Conservation (phyloP, 2,113 vertebrate genomes). For the Sceloporus tristichus region DNA sequence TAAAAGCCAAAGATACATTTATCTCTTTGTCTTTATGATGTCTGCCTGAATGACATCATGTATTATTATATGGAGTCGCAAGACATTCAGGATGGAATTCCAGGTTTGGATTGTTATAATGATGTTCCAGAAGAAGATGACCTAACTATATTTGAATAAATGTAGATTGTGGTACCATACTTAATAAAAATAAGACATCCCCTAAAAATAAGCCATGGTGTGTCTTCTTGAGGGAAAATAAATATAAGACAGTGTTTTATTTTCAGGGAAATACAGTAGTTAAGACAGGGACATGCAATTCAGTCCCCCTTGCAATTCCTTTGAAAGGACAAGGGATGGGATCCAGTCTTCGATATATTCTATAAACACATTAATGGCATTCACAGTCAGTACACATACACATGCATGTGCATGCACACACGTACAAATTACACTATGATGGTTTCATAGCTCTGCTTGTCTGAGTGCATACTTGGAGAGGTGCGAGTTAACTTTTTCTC, state of each 20-base stretch:
- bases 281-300: not conserved
- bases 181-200: too few relatives aligned
- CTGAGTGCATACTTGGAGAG: not conserved
- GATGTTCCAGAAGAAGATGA: too few relatives aligned
- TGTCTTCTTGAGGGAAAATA: too few relatives aligned
- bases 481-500: not conserved
- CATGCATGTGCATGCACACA: not conserved
- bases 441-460: not conserved
- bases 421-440: not conserved
- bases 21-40: not conserved
- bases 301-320: not conserved
- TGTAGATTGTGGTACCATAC: too few relatives aligned
- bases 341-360: not conserved
- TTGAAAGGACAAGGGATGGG: not conserved
- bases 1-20: not conserved
- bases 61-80: too few relatives aligned
- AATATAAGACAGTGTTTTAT: too few relatives aligned
- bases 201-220: too few relatives aligned
- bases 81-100: too few relatives aligned
- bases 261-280: not conserved
- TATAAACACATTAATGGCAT: not conserved
- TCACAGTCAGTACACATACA: not conserved
- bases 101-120: too few relatives aligned
- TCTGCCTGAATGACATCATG: not conserved
- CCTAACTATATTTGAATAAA: too few relatives aligned